Base-by-base conservation (phyloP, 2,113 vertebrate genomes). In the Tachycineta bicolor region DNA sequence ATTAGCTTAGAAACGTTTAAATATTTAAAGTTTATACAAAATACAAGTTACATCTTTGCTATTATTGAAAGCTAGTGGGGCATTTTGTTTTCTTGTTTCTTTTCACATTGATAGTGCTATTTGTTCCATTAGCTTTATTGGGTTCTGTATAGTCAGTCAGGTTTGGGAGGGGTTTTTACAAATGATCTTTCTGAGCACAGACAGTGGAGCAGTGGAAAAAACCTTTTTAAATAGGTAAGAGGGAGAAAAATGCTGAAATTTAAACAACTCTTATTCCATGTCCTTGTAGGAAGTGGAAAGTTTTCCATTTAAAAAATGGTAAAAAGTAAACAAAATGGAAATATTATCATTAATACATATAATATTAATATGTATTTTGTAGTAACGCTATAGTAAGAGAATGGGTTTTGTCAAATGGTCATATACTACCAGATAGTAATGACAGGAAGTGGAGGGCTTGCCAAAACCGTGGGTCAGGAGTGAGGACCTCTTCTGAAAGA, bases 1-100 rank as follows among this genome's bases (percentile, higher is more conserved):
- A 70, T 92, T 90, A 90, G 59, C 63, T 94, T 74, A 22, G 60
- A 92, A 92, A 69, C 20, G 3, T 89, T 74, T 77, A 91, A 94
- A 80, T 90, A 80, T 89, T 58, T 34, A 33, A 83, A 65, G 43
- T 73, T 76, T 70, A 21, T 58, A 23, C 53, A 80, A 60, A 77
- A 52, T 20, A 34, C 22, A 58, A 68, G 11, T 94, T 89, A 22
- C 15, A 55, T 78, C 29, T 93, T 62, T 70, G 25, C 11, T 29
- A 3, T 49, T 80, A 31, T 5, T 81, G 77, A 78, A 91, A 78
- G 31, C 56, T 50, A 44, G 56, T 33, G 26, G 39, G 47, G 6
- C 49, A 9, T 53, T 83, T 69, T 83, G 24, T 56, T 87, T 86
- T 74, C 53, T 63, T 62, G 31, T 50, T 67, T 75, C 44, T 83